A percentile compares a stretch with the other conserved stretches of the same genome.
phyloP scores from a whole-genome alignment of 1,140 invertebrate genomes.

The Cotesia glomerata region DNA sequence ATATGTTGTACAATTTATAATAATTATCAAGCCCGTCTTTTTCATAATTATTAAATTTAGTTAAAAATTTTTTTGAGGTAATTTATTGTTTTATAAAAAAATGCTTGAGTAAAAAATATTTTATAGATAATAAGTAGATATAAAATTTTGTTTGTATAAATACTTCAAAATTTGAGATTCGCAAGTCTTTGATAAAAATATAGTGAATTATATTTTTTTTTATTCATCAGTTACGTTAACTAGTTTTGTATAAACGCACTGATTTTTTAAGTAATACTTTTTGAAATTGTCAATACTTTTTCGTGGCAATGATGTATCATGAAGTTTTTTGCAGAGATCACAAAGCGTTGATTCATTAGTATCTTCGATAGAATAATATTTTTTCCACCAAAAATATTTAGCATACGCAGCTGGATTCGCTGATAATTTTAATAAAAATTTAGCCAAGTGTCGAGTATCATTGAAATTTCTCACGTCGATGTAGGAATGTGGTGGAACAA shows the following conservation, averaged over 20 bases:
- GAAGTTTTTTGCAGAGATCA: constrained; percentile 17
- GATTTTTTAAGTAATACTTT: constrained; percentile 11
- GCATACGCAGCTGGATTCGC: constrained; percentile 51
- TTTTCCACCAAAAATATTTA: constrained; percentile 63
- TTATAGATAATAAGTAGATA: no score
- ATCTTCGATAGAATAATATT: constrained; percentile 39
- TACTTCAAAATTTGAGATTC: no score
- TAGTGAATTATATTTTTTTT: background rate
- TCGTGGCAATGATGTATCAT: background rate
- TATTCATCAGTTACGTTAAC: background rate
- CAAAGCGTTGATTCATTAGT: background rate
- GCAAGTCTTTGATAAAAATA: no score
- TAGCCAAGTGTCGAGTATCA: constrained; percentile 55
- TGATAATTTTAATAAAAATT: constrained; percentile 59
- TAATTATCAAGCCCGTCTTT: constrained; percentile 7
- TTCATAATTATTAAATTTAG: background rate
- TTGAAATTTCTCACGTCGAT: constrained; percentile 64
- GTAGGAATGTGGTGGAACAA: constrained; percentile 66
- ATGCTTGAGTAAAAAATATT: no score
- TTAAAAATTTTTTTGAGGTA: background rate
- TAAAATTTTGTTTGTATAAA: no score
- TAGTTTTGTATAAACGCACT: constrained; percentile 1
- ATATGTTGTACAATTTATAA: constrained; percentile 27
- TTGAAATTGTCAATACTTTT: constrained; percentile 17
- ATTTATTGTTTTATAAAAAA: background rate